These are phyloP conservation scores for Acheta domesticus DNA, from an alignment of 2,888 invertebrate genomes.

Conservation along the genomic window DNA sequence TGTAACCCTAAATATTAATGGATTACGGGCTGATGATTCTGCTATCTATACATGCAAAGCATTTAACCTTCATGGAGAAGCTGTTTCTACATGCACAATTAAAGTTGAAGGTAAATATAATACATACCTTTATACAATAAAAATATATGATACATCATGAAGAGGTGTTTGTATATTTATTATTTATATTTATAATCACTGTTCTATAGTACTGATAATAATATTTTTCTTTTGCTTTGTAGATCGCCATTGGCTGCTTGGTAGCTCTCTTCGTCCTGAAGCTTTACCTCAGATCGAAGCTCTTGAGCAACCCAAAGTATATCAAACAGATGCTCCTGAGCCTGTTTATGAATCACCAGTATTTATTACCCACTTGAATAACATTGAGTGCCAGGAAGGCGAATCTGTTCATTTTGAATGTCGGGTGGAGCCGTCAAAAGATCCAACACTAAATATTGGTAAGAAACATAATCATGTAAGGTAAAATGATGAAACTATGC, in stretches of 20 bases:
- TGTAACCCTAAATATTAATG: slow-evolving; percentile 86
- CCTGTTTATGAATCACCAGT: slow-evolving; percentile 79
- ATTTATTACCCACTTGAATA: slow-evolving; percentile 86
- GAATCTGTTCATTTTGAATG: slow-evolving; percentile 88
- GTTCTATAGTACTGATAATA: too few relatives aligned
- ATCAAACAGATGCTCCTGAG: slow-evolving; percentile 67
- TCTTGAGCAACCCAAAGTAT: slow-evolving; percentile 74
- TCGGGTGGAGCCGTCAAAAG: slow-evolving; percentile 86
- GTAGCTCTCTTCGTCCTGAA: slow-evolving; percentile 84
- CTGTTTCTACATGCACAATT: slow-evolving; percentile 84
- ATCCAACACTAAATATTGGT: slow-evolving; percentile 78
- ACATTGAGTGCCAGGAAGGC: slow-evolving; percentile 82
- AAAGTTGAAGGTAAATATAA: slow-evolving; percentile 63
- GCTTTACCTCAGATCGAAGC: slow-evolving; percentile 81
- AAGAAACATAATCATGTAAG: slow-evolving; percentile 31
- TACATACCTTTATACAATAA: not conserved
- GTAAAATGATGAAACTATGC: not conserved
- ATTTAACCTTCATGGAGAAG: slow-evolving; percentile 88
- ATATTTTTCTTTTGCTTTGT: too few relatives aligned
- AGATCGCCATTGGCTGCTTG: slow-evolving; percentile 83
- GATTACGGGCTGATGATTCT: slow-evolving; percentile 83
- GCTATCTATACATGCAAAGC: slow-evolving; percentile 95
- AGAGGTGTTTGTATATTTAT: not conserved
- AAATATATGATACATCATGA: slow-evolving; percentile 21
- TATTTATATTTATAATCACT: too few relatives aligned